Evolutionary conservation across 2,888 invertebrate species (phyloP), one percentile per base, ranked within the genome.

Genomic region (Epirrhoe alternata): DNA sequence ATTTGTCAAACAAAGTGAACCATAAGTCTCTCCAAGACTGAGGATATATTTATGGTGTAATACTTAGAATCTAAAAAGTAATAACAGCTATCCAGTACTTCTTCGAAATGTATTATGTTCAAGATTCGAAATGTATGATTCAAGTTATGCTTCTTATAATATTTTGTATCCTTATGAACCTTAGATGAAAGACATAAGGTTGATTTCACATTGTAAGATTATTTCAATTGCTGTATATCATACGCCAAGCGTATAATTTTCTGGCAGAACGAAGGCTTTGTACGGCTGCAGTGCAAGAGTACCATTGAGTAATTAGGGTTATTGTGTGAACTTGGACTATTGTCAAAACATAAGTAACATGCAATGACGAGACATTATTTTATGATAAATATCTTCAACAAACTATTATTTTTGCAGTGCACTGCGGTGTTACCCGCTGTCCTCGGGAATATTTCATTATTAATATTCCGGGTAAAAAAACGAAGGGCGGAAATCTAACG

Each of bases 311-410:
- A 47, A 57, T 57, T 47, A 57, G 30, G 57, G 57, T 57, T 57
- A 38, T 59, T 51, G 59, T 51, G 50, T 58, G 58, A 50, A 51
- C 52, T 60, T 58, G 58, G 33, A 51, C 52, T 60, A 42, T 52
- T 60, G 42, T 60, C 52, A 30, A 53, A 60, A 60, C 45, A 16
- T 47, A 31, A 47, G 47, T 31, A 33, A 49, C 56, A 12, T 42
- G 12, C 38, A 8, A 47, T 47, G 14, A 47, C 47, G 6, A 47
- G 14, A 47, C 16, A 7, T 47, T 35, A 24, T 24, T 24, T 42
- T 12, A 42, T 42, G 38, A 42, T 42, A 42, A n/a, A n/a, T n/a
- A n/a, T n/a, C n/a, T n/a, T n/a, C n/a, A n/a, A n/a, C n/a, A n/a
- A n/a, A n/a, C n/a, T n/a, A n/a, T n/a, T n/a, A n/a, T n/a, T n/a